These are phyloP conservation scores for Columba livia DNA, from an alignment of 2,113 vertebrate species.

Conservation along the genomic window DNA sequence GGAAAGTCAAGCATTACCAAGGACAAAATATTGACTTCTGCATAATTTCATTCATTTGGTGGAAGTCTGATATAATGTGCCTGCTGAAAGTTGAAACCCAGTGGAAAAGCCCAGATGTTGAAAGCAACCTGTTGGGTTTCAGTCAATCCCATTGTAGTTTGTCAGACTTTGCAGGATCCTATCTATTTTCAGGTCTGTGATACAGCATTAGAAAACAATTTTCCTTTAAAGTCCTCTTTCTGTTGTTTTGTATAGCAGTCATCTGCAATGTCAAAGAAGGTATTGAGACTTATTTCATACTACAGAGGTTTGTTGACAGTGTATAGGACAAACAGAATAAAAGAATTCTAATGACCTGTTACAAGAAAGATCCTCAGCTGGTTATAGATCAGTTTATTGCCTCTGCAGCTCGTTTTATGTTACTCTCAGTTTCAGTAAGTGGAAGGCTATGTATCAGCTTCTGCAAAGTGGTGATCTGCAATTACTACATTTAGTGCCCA, in stretches of 20 bases:
- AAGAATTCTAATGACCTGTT: background rate
- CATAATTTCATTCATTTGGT: background rate
- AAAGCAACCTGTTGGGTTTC: background rate
- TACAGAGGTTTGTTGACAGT: background rate
- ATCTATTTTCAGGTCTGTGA: background rate
- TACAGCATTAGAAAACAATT: background rate
- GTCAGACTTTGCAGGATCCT: background rate
- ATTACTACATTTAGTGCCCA: background rate
- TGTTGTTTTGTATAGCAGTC: background rate
- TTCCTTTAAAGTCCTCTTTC: background rate
- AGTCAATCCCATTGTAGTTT: background rate
- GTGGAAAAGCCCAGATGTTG: background rate
- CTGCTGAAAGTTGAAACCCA: background rate
- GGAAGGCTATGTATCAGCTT: background rate
- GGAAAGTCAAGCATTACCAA: background rate
- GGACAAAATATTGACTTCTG: background rate
- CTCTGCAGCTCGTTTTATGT: background rate
- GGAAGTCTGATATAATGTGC: background rate
- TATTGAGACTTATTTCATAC: background rate
- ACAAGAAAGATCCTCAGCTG: background rate
- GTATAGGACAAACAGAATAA: background rate
- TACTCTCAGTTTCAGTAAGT: background rate
- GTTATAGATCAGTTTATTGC: background rate
- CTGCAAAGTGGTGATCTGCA: background rate
- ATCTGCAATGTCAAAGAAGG: background rate